phyloP scores from a whole-genome alignment of 2,888 invertebrate species.

The Caenorhabditis sp. region DNA sequence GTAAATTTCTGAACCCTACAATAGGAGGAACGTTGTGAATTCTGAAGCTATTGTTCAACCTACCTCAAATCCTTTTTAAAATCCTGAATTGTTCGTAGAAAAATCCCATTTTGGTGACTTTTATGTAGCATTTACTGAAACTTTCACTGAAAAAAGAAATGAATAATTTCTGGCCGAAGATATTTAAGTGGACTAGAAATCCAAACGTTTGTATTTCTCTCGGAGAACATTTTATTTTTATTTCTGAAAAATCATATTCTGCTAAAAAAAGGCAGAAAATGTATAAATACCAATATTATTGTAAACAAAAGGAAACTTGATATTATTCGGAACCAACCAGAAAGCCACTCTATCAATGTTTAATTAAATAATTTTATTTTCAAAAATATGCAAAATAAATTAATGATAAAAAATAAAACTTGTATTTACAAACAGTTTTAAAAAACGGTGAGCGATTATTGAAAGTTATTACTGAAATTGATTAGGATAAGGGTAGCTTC shows the following conservation, averaged over 20 bases:
- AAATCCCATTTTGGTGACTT: slow-evolving; percentile 40
- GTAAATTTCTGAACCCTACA: slow-evolving; percentile 27
- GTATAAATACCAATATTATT: too few species aligned
- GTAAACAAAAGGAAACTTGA: too few species aligned
- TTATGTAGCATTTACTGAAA: neutral
- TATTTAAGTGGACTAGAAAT: neutral
- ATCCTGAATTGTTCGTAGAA: slow-evolving; percentile 33
- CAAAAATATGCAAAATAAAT: neutral
- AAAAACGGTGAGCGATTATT: neutral
- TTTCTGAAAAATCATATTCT: too few species aligned
- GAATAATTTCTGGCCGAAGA: too few species aligned
- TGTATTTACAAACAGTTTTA: neutral
- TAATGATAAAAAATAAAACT: neutral
- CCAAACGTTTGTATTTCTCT: neutral
- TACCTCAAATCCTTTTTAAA: slow-evolving; percentile 49
- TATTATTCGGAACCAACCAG: too few species aligned
- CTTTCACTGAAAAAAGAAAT: neutral
- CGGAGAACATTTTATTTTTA: neutral
- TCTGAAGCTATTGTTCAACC: slow-evolving; percentile 1
- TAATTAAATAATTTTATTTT: neutral
- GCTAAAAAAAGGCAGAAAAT: too few species aligned
- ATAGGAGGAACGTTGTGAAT: neutral
- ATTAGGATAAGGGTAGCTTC: neutral
- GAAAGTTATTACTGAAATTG: neutral
- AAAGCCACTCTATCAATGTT: too few species aligned